Percentiles rank a stretch among this genome's conserved stretches.
phyloP scores from a whole-genome alignment of 2,888 invertebrate species.

The Chirona hameri region DNA sequence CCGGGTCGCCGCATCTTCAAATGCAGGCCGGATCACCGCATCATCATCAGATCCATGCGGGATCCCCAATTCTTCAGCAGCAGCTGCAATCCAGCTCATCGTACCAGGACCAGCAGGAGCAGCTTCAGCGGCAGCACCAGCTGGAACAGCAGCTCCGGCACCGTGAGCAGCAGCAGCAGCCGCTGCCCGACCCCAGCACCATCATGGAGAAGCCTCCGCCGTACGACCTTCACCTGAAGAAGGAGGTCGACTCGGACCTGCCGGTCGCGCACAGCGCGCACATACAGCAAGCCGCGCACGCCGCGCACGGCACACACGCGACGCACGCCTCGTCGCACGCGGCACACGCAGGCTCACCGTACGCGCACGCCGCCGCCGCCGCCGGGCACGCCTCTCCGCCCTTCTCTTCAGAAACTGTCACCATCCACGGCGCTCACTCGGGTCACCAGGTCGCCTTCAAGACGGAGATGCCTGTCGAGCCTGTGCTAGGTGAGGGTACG shows the following conservation, averaged over 20 bases:
- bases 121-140: conserved; percentile 25
- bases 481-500: not conserved
- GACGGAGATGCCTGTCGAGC: not conserved
- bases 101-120: not conserved
- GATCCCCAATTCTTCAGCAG: not conserved
- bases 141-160: conserved; percentile 6
- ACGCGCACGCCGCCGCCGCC: not conserved
- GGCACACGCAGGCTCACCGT: not conserved
- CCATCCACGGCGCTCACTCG: not conserved
- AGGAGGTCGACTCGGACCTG: not conserved
- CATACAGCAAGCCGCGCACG: no score
- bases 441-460: not conserved
- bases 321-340: not conserved
- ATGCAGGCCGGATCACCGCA: not conserved
- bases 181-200: conserved; percentile 7
- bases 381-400: not conserved
- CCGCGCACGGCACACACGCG: not conserved
- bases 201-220: conserved; percentile 6
- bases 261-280: no score
- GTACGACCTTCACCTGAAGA: not conserved
- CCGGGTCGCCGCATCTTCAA: not conserved
- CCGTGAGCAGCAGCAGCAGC: conserved; percentile 25
- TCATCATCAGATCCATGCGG: conserved; percentile 1
- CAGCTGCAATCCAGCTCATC: not conserved
- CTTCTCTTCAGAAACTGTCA: not conserved